Base-by-base conservation (phyloP, 2,113 vertebrate species). In the Pelvicachromis taeniatus region DNA sequence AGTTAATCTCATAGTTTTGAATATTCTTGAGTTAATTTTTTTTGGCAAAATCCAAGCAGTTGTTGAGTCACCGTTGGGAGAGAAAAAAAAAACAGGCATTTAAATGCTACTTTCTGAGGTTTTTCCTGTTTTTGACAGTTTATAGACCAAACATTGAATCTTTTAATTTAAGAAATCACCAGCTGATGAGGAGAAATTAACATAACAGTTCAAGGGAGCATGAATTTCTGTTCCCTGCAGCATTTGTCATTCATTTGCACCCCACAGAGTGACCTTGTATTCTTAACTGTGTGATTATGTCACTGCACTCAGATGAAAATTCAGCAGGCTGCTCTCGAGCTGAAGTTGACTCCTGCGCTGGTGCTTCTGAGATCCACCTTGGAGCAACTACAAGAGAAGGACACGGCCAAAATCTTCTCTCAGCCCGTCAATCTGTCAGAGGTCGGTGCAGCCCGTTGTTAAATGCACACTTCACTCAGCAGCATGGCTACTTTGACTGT, bases 351-450 rank as follows among this genome's bases (percentile, higher is more conserved):
- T 38, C 99, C 99, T 2, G 97, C 97, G 9, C 96, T 97, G 2
- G 96, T 99, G 7, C 95, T 99, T 33, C 94, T 99, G 9, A 97
- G 97, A 84, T 97, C 97, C 13, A 99, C 98, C 0, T 93, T 99
- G 91, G 97, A 99, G 88, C 96, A 98, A 89, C 96, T 99, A 81
- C 98, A 99, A 91, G 98, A 99, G 91, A 99, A 99, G 90, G 99
- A 99, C 84, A 94, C 96, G 0, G 97, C 97, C 17, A 96, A 98
- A 84, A 99, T 99, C 93, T 99, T 99, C 40, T 97, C 96, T 1
- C 96, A 98, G 80, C 98, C 99, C 0, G 98, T 99, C 78, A 97
- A 97, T 92, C 95, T 99, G 5, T 96, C 96, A 4, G 98, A 99
- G 97, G 99, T 97, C 95, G 95, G 97, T 97, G 80, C 29, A 78